Conservation (phyloP, 2,113 vertebrate species). For the Chaetorhynchus papuensis region DNA sequence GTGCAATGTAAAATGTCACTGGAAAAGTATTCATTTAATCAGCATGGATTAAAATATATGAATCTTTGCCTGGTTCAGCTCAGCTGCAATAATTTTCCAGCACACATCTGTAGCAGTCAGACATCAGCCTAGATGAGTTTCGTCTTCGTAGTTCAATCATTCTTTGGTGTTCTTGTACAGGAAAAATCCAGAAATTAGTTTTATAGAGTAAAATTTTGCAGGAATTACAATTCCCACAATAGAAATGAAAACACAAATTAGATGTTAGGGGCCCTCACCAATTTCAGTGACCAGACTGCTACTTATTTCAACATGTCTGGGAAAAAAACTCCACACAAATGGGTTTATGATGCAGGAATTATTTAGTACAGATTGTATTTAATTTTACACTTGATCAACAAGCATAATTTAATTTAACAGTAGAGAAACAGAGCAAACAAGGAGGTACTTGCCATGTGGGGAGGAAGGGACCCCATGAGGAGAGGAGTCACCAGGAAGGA, state of each 20-base stretch:
- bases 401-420: not conserved
- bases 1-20: not conserved
- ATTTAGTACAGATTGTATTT: not conserved
- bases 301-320: not conserved
- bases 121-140: not conserved
- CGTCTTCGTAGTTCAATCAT: not conserved
- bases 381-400: not conserved
- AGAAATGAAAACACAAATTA: not conserved
- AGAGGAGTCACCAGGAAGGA: not conserved
- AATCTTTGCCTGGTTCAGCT: not conserved
- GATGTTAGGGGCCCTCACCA: not conserved
- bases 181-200: not conserved
- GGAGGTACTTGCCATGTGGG: not conserved
- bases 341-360: not conserved
- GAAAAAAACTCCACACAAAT: not conserved
- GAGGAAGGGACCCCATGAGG: not conserved
- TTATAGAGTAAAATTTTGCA: not conserved
- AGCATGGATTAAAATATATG: not conserved
- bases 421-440: not conserved
- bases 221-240: not conserved
- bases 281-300: not conserved
- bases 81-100: not conserved
- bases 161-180: not conserved
- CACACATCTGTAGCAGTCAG: not conserved
- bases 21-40: slow-evolving; percentile 28